These are phyloP conservation scores for Haliclystus octoradiatus DNA, from an alignment of 30 jellyfish, hydroid and myxozoan species.

Conservation along the genomic window DNA sequence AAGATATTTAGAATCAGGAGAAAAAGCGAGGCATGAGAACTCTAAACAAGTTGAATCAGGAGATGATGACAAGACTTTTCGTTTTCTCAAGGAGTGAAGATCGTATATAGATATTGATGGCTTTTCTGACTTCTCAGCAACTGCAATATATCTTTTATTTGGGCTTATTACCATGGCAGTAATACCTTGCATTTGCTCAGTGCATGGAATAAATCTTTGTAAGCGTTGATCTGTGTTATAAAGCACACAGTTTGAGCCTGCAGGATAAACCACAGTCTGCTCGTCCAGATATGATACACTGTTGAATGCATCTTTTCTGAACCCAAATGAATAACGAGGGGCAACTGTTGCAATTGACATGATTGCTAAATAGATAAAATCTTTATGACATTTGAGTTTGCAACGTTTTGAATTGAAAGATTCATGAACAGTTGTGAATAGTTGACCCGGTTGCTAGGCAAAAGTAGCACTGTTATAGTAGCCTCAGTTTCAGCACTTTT, in stretches of 20 bases:
- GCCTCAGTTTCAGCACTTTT: too few species aligned
- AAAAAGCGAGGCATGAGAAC: slow-evolving; percentile 69
- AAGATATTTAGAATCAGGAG: slow-evolving; percentile 89
- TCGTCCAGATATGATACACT: slow-evolving; percentile 83
- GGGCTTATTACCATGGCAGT: slow-evolving; percentile 93
- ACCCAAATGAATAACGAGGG: slow-evolving; percentile 89
- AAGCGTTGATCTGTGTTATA: slow-evolving; percentile 85
- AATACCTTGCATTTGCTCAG: slow-evolving; percentile 71
- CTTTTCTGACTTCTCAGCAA: slow-evolving; percentile 89
- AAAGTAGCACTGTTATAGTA: too few species aligned
- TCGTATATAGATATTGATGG: slow-evolving; percentile 74
- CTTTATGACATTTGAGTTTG: too few species aligned
- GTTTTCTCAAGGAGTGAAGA: slow-evolving; percentile 75
- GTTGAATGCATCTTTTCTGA: slow-evolving; percentile 73
- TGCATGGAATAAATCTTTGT: slow-evolving; percentile 73
- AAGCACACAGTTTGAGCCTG: slow-evolving; percentile 86
- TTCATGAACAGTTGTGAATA: too few species aligned
- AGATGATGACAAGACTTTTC: slow-evolving; percentile 54
- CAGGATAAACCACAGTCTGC: slow-evolving; percentile 79
- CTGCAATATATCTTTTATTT: slow-evolving; percentile 80
- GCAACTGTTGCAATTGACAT: slow-evolving; percentile 86
- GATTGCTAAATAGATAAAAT: too few species aligned
- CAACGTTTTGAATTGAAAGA: too few species aligned
- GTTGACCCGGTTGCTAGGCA: too few species aligned
- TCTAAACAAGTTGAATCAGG: slow-evolving; percentile 65